These are phyloP conservation scores for Patella depressa DNA, from an alignment of 2,888 invertebrate species.

Conservation along the genomic window DNA sequence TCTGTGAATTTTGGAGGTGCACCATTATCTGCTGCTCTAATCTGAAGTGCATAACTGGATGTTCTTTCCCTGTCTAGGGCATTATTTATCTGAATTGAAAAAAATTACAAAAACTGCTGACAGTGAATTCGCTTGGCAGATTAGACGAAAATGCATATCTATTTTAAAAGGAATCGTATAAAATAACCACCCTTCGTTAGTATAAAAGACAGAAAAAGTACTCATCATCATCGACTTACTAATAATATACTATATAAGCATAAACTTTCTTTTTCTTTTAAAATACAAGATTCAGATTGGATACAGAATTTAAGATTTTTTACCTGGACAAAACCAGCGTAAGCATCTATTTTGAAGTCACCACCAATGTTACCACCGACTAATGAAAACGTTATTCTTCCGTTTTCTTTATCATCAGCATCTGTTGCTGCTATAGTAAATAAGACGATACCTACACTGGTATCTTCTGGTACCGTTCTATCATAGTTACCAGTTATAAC, in stretches of 20 bases:
- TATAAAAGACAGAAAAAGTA: background rate
- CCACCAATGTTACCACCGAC: slow-evolving; percentile 50
- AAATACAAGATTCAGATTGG: background rate
- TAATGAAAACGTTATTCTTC: slow-evolving; percentile 47
- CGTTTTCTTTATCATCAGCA: slow-evolving; percentile 50
- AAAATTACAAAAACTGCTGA: too few species aligned
- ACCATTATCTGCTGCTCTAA: slow-evolving; percentile 46
- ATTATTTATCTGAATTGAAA: slow-evolving; percentile 44
- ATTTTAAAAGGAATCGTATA: background rate
- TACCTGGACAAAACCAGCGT: slow-evolving; percentile 45
- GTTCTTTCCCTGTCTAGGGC: slow-evolving; percentile 58
- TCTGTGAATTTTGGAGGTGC: slow-evolving; percentile 28
- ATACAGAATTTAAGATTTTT: background rate
- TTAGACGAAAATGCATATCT: too few species aligned
- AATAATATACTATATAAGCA: background rate
- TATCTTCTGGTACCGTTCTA: slow-evolving; percentile 46
- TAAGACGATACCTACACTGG: slow-evolving; percentile 44
- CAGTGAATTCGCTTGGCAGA: too few species aligned
- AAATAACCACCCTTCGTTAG: background rate
- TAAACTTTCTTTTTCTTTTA: background rate
- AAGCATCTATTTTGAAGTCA: slow-evolving; percentile 52
- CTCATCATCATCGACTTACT: background rate
- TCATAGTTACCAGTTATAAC: slow-evolving; percentile 47
- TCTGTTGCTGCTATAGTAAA: slow-evolving; percentile 52
- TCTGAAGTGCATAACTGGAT: slow-evolving; percentile 43